These are phyloP conservation scores for Clamator glandarius DNA, from an alignment of 2,797 vertebrate species.

Conservation along the genomic window DNA sequence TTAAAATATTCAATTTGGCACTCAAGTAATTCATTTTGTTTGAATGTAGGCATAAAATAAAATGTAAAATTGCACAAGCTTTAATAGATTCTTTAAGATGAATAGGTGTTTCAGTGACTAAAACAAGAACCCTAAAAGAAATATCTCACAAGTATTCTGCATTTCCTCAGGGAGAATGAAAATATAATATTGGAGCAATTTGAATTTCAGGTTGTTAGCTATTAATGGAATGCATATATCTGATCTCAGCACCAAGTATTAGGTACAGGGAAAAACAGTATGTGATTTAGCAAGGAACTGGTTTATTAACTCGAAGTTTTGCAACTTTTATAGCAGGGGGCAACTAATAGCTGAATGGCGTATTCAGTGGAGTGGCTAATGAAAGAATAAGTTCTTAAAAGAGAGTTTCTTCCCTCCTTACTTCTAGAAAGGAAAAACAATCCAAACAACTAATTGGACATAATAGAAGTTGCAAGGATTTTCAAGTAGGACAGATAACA, in stretches of 20 bases:
- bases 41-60: neutral
- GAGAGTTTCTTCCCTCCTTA: neutral
- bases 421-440: neutral
- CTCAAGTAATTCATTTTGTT: neutral
- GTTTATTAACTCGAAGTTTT: neutral
- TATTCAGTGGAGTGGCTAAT: neutral
- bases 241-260: neutral
- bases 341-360: neutral
- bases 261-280: neutral
- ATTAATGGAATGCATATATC: neutral
- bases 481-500: neutral
- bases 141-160: neutral
- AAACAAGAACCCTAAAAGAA: neutral
- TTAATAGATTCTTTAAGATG: neutral
- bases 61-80: neutral
- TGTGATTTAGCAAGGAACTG: neutral
- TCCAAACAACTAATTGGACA: neutral
- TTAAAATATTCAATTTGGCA: neutral
- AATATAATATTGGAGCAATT: neutral
- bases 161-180: neutral
- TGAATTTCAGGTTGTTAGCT: neutral
- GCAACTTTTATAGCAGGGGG: neutral
- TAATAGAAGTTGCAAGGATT: neutral
- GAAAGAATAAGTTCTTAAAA: neutral
- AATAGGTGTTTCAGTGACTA: neutral